Conservation (phyloP, 2,888 invertebrate species). For the Iphiclides podalirius region DNA sequence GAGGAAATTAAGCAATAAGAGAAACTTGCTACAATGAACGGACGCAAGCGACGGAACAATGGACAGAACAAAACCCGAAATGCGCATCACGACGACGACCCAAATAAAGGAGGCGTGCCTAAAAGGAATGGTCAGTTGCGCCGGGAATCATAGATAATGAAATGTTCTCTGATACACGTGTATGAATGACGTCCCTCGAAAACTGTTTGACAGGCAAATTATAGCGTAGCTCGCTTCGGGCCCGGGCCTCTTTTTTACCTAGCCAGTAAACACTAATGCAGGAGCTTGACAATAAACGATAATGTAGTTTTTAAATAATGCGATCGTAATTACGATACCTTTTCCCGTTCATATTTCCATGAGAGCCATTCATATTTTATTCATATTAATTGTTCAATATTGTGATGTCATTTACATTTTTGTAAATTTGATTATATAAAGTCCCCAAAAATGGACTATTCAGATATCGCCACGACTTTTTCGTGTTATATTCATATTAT, state of each 20-base stretch:
- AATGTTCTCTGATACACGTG: conserved; percentile 45
- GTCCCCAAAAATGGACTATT: too few relatives aligned
- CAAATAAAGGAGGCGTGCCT: conserved; percentile 29
- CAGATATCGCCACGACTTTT: too few relatives aligned
- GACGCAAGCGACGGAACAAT: conserved; percentile 9
- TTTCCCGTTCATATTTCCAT: too few relatives aligned
- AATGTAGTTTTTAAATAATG: not conserved
- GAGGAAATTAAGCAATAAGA: conserved; percentile 23
- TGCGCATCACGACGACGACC: conserved; percentile 10
- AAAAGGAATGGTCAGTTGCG: conserved; percentile 51
- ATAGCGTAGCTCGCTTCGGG: conserved; percentile 41
- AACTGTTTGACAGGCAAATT: conserved; percentile 74
- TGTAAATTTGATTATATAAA: too few relatives aligned
- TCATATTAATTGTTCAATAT: too few relatives aligned
- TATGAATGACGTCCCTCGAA: conserved; percentile 65
- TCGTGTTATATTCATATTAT: too few relatives aligned
- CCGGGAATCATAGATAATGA: conserved; percentile 59
- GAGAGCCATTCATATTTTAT: too few relatives aligned
- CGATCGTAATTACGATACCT: not conserved
- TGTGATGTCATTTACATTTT: too few relatives aligned
- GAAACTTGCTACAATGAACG: conserved; percentile 9
- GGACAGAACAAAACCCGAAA: conserved; percentile 12
- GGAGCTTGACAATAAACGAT: conserved; percentile 17
- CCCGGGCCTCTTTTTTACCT: conserved; percentile 28
- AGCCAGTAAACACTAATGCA: conserved; percentile 17